Evolutionary conservation across 2,113 vertebrate species (phyloP).

Genomic region (Albula glossodonta): DNA sequence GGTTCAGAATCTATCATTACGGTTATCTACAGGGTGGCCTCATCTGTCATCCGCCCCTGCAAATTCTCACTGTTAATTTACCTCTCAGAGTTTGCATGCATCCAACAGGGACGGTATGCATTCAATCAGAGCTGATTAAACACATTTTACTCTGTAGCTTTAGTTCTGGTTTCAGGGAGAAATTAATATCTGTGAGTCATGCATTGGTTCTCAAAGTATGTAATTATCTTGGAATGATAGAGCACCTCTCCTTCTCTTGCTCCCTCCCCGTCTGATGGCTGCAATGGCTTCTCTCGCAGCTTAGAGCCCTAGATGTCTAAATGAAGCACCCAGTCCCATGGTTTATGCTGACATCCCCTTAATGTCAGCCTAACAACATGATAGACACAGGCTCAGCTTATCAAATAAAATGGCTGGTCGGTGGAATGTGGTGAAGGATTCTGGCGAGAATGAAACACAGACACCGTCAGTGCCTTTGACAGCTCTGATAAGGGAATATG

Average conservation of each 20-base stretch:
- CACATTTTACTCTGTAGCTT: no score
- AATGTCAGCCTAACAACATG: background rate
- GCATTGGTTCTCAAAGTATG: background rate
- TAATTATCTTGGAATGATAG: background rate
- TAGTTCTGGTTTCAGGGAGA: background rate
- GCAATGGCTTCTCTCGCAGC: background rate
- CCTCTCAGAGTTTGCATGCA: no score
- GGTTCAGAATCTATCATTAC: background rate
- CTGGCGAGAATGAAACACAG: background rate
- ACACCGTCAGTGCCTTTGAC: background rate
- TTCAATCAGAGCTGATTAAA: no score
- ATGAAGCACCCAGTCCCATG: background rate
- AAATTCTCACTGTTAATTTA: no score
- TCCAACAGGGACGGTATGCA: no score
- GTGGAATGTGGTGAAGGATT: background rate
- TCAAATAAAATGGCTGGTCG: background rate
- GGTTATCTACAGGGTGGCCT: background rate
- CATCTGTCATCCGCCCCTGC: background rate
- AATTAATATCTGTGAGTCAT: background rate
- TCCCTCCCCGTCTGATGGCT: background rate
- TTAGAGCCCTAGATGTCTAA: background rate
- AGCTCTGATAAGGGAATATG: background rate
- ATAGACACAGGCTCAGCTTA: background rate
- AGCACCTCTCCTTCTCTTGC: background rate
- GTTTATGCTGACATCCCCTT: no score